Base-by-base conservation (phyloP, 2,888 invertebrate species). In the Nineta flava region DNA sequence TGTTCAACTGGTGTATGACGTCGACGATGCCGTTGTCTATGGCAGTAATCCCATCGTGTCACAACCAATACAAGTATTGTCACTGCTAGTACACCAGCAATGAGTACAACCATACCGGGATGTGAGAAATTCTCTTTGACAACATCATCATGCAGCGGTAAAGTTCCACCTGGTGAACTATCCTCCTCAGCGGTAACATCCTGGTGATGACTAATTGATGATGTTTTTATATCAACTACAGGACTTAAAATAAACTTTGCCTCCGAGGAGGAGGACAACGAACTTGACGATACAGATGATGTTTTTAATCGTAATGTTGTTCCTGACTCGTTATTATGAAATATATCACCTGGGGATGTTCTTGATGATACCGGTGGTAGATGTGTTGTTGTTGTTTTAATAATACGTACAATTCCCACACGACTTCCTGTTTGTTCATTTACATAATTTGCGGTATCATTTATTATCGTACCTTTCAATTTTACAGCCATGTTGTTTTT, bases 71-170 rank as follows among this genome's bases (percentile, higher is more conserved):
- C 67, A 19, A 75, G 65, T 2, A 74, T 71, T 38, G 73, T 72
- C 51, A 75, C 67, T 13, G 74, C 72, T 54, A 77, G 64, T 13
- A 74, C 64, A 43, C 76, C 75, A 45, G 75, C 70, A 31, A 70
- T 68, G 48, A 74, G 66, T 38, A 80, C 73, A 51, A 77, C 67
- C 60, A 74, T 73, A 9, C 68, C 77, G 49, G 71, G 79, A 62
- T 74, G 72, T 57, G 69, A 73, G 57, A 64, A 66, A 9, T 15
- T 13, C 3, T 13, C 15, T 12, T 17, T 13, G 6, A 13, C 19
- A 15, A 34, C 17, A n/a, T 47, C 47, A 13, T 16, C 38, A 7
- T 10, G 17, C 9, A 15, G 34, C n/a, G 31, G 55, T 55, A 43
- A 46, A 56, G 54, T 50, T 44, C 55, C 58, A 53, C 59, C 61